Percentiles rank a stretch among this genome's conserved stretches.
Evolutionary conservation across 2,797 vertebrate species (phyloP).

Genomic region (Aselliscus stoliczkanus): DNA sequence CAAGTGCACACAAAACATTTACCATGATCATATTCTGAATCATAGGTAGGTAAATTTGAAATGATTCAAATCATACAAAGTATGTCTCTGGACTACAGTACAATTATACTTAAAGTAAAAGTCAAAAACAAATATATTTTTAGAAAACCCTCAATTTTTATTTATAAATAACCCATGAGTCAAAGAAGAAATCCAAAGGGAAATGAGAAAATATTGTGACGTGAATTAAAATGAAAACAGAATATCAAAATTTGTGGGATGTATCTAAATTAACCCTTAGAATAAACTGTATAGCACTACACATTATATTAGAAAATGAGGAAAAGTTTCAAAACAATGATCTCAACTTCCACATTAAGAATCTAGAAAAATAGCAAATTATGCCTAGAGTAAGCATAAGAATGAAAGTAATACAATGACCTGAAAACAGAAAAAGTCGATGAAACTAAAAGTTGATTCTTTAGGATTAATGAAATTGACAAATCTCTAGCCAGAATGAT

Average conservation of each 20-base stretch:
- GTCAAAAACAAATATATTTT: background rate
- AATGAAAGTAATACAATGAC: background rate
- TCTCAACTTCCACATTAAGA: background rate
- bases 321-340: background rate
- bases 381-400: background rate
- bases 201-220: background rate
- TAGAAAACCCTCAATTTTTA: background rate
- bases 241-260: background rate
- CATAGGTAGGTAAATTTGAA: background rate
- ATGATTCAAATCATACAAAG: background rate
- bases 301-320: background rate
- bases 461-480: background rate
- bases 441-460: background rate
- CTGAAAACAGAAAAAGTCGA: background rate
- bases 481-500: background rate
- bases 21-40: background rate
- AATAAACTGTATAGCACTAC: background rate
- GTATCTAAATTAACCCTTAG: background rate
- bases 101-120: background rate
- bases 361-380: background rate
- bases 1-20: background rate
- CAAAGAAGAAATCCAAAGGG: background rate
- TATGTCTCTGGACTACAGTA: background rate
- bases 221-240: background rate
- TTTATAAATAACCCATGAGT: background rate